These are phyloP conservation scores for Yasuhikotakia modesta DNA, from an alignment of 2,797 vertebrate genomes.

Conservation along the genomic window DNA sequence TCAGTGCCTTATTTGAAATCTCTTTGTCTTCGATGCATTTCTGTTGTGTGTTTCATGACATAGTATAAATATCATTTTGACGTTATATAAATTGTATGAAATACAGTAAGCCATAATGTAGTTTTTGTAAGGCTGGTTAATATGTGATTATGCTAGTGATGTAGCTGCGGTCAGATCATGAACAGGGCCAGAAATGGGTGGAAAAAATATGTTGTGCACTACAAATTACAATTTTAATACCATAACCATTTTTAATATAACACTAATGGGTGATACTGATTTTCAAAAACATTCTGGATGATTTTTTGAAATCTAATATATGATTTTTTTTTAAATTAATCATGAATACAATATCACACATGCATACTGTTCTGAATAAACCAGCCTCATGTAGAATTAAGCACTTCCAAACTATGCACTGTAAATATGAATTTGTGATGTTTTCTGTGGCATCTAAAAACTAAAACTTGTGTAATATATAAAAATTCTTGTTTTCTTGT, in stretches of 20 bases:
- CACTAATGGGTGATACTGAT: slow-evolving; percentile 30
- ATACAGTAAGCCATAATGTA: slow-evolving; percentile 42
- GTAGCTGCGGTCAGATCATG: neutral
- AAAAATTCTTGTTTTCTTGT: slow-evolving; percentile 62
- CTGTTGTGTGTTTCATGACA: neutral
- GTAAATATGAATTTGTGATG: slow-evolving; percentile 69
- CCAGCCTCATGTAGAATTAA: slow-evolving; percentile 44
- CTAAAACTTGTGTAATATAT: slow-evolving; percentile 38
- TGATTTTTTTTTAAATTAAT: slow-evolving; percentile 6
- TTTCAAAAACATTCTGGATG: slow-evolving; percentile 4
- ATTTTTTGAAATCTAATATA: slow-evolving; percentile 37
- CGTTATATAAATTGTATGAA: slow-evolving; percentile 14
- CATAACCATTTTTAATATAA: slow-evolving; percentile 5
- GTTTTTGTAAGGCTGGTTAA: slow-evolving; percentile 11
- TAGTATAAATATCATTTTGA: slow-evolving; percentile 6
- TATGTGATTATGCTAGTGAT: neutral
- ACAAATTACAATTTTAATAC: slow-evolving; percentile 10
- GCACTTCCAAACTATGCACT: slow-evolving; percentile 78
- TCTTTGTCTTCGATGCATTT: neutral
- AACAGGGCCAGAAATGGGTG: slow-evolving; percentile 1
- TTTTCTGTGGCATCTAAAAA: slow-evolving; percentile 43
- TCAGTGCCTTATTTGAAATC: neutral
- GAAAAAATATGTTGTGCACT: slow-evolving; percentile 21
- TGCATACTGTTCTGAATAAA: slow-evolving; percentile 18
- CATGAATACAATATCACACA: neutral